Evolutionary conservation across 2,797 vertebrate genomes (phyloP), one percentile per base, ranked within the genome.

Genomic region (Nannoperca obscura): DNA sequence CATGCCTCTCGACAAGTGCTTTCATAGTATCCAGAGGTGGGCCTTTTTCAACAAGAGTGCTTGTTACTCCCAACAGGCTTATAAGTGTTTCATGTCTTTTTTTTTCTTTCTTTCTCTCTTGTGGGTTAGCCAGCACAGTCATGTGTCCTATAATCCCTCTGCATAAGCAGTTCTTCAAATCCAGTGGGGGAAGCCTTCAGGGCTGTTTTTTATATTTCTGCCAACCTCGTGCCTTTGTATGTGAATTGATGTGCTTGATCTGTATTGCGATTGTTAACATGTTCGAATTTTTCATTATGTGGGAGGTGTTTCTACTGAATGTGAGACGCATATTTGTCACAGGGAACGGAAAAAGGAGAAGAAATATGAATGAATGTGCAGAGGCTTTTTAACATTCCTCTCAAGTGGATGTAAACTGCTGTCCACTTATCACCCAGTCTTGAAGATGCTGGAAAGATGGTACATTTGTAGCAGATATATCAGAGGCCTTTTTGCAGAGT

Each of bases 141-240:
- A 91, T 90, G 88, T 87, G 86, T 83, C 80, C 65, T 57, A 24
- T 89, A 91, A 91, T 88, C 84, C 83, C 64, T 87, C 80, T 83
- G 68, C 76, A 79, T 83, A 80, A 84, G 79, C 62, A 83, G 52
- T 80, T 87, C 83, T 71, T 87, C 63, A 78, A 76, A 74, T 82
- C 76, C 70, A 73, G 32, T 20, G 24, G 50, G 52, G 82, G 59
- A 87, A 83, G 71, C 71, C 72, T 89, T 89, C 30, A 8, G 64
- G 68, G 40, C 53, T 82, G 61, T 83, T 86, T 81, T 27, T 76
- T 83, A 49, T 80, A 71, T 66, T 66, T 67, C 42, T 72, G 24
- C 55, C n/a, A 27, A 76, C 63, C 47, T 80, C 3, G 42, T 74
- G 72, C 60, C 42, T 68, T 78, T 74, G 36, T 74, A 20, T 58